Conservation (phyloP, 2,888 invertebrate genomes). For the Galeruca laticollis region DNA sequence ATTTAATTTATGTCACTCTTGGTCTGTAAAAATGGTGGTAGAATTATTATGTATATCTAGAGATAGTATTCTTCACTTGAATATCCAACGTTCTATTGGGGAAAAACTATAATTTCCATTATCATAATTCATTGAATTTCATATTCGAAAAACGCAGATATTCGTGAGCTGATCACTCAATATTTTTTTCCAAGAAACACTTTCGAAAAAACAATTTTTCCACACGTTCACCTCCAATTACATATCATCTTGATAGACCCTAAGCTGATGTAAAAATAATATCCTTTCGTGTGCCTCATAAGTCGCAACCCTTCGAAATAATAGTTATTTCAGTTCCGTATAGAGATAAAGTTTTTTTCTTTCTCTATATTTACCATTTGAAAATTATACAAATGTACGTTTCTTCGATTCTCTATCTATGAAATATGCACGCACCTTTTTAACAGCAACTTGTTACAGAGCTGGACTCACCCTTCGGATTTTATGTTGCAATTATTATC, state of each 20-base stretch:
- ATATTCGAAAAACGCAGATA: constrained; percentile 8
- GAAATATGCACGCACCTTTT: constrained; percentile 62
- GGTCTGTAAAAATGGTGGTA: too few species aligned
- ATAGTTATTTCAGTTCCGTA: constrained; percentile 52
- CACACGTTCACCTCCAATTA: constrained; percentile 31
- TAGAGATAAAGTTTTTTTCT: constrained; percentile 57
- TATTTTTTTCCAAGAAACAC: constrained; percentile 26
- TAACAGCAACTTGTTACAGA: constrained; percentile 18
- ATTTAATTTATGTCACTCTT: too few species aligned
- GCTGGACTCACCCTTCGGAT: constrained; percentile 43
- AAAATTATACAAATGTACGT: constrained; percentile 63
- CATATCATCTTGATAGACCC: constrained; percentile 37
- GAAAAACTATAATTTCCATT: too few species aligned
- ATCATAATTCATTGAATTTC: not conserved
- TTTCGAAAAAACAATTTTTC: constrained; percentile 34
- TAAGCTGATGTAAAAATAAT: constrained; percentile 44
- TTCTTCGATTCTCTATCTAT: constrained; percentile 47
- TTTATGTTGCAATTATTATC: constrained; percentile 47
- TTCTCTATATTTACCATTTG: constrained; percentile 60
- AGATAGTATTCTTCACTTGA: too few species aligned
- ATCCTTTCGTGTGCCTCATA: constrained; percentile 39
- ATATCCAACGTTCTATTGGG: too few species aligned
- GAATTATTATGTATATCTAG: too few species aligned
- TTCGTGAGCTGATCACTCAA: not conserved
- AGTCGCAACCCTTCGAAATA: constrained; percentile 33